Evolutionary conservation across 2,797 vertebrate genomes (phyloP).

Genomic region (Chanos chanos): DNA sequence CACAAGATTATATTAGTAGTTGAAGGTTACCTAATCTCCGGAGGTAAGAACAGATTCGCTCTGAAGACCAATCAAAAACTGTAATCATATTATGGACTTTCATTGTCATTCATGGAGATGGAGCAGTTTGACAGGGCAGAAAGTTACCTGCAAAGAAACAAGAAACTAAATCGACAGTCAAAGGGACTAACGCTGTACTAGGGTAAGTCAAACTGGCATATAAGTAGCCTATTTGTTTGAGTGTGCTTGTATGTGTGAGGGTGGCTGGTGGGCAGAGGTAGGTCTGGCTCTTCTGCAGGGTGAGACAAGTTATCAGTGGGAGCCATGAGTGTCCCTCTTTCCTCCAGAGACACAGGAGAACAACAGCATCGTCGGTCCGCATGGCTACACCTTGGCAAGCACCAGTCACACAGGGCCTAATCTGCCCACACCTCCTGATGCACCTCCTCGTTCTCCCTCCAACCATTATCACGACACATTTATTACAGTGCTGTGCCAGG

Average conservation of each 20-base stretch:
- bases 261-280: conserved; percentile 33
- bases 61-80: conserved; percentile 1
- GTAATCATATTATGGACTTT: background rate
- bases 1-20: conserved; percentile 28
- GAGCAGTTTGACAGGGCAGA: background rate
- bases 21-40: conserved; percentile 32
- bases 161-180: no score
- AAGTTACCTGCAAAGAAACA: background rate
- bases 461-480: conserved; percentile 46
- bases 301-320: conserved; percentile 73
- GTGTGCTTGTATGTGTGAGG: conserved; percentile 20
- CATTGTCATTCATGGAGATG: no score
- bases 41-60: conserved; percentile 22
- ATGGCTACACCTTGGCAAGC: conserved; percentile 72
- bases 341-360: conserved; percentile 71
- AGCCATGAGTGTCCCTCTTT: conserved; percentile 71
- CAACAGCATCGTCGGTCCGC: conserved; percentile 72
- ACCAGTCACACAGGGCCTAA: conserved; percentile 67
- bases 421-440: conserved; percentile 43
- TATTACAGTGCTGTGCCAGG: conserved; percentile 28
- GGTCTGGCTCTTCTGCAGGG: conserved; percentile 67
- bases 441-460: conserved; percentile 43
- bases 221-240: conserved; percentile 4
- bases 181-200: no score
- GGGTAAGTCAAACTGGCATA: background rate